phyloP scores from a whole-genome alignment of 2,113 vertebrate genomes.

The Collichthys lucidus region DNA sequence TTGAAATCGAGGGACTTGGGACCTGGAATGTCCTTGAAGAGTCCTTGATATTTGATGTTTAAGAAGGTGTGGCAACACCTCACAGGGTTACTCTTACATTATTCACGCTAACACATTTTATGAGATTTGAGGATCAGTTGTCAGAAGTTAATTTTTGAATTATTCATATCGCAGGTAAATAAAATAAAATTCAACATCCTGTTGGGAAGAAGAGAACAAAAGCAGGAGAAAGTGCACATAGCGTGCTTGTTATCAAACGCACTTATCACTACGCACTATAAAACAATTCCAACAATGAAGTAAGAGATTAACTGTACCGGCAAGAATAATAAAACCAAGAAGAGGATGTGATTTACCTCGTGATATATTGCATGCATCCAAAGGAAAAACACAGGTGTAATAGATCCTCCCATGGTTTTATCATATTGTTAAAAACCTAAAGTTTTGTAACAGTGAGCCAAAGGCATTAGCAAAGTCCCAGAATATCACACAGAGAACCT shows the following conservation, averaged over 20 bases:
- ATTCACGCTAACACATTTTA: not conserved
- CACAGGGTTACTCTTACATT: no score
- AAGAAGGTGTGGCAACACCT: no score
- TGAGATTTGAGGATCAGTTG: not conserved
- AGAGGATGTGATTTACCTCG: not conserved
- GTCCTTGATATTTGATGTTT: no score
- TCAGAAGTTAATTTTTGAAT: no score
- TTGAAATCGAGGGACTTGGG: no score
- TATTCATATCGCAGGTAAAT: not conserved
- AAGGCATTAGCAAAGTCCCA: not conserved
- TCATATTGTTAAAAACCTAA: not conserved
- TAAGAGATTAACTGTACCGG: constrained; percentile 2
- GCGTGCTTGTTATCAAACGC: not conserved
- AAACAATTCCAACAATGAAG: not conserved
- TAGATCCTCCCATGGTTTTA: not conserved
- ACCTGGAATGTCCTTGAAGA: no score
- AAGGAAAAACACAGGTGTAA: no score
- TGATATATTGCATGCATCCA: no score
- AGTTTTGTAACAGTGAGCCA: constrained; percentile 5
- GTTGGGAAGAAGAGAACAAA: not conserved
- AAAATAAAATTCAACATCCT: not conserved
- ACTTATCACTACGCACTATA: not conserved
- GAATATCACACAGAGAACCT: not conserved
- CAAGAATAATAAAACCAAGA: not conserved
- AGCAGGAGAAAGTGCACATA: not conserved